Evolutionary conservation across 2,113 vertebrate species (phyloP).

Genomic region (Cyprinodon tularosa): DNA sequence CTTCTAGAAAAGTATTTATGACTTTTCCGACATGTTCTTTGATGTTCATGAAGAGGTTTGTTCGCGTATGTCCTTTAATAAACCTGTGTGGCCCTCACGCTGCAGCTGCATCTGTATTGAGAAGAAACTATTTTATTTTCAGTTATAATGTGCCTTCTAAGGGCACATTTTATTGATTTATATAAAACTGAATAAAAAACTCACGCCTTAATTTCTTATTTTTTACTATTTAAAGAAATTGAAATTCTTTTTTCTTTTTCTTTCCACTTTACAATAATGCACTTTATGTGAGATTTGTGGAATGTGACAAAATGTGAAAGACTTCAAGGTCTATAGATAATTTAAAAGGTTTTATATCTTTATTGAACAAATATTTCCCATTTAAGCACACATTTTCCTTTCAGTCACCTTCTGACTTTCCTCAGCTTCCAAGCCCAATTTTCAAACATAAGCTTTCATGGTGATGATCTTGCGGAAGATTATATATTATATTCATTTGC

Average conservation of each 20-base stretch:
- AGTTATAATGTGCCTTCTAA: not conserved
- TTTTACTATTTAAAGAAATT: not conserved
- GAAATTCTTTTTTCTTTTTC: not conserved
- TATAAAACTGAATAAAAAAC: not conserved
- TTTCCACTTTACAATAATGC: not conserved
- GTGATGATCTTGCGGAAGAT: constrained; percentile 15
- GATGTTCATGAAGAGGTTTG: not conserved
- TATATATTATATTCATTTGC: constrained; percentile 11
- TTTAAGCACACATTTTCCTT: constrained; percentile 15
- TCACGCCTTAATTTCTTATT: not conserved
- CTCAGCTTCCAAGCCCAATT: not conserved
- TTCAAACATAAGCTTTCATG: constrained; percentile 1
- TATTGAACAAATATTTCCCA: not conserved
- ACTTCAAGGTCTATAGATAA: not conserved
- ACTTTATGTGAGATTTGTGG: not conserved
- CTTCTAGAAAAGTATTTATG: not conserved
- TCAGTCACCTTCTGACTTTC: not conserved
- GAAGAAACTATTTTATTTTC: not conserved
- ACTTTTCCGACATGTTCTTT: not conserved
- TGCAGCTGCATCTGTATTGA: not conserved
- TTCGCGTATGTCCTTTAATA: not conserved
- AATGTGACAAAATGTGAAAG: not conserved
- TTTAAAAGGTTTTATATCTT: constrained; percentile 11
- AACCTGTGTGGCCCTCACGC: not conserved
- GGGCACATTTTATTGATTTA: not conserved